Conservation (phyloP, 2,113 vertebrate species). For the Felis catus region F.catus_Fca126_mat1.0 CM031419.1:207360501-207361000, state of each 20-base stretch:
- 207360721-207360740: slow-evolving; percentile 38
- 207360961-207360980: not conserved
- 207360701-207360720: slow-evolving; percentile 59
- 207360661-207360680: slow-evolving; percentile 64
- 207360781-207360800: slow-evolving; percentile 23
- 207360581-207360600: slow-evolving; percentile 68
- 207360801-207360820: not conserved
- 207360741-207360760: slow-evolving; percentile 48
- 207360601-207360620: slow-evolving; percentile 64
- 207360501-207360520: not conserved
- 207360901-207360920: no score
- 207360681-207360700: slow-evolving; percentile 69
- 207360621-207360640: slow-evolving; percentile 62
- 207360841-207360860: not conserved
- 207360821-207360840: not conserved
- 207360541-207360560: slow-evolving; percentile 48
- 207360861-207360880: not conserved
- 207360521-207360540: slow-evolving; percentile 39
- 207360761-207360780: slow-evolving; percentile 50
- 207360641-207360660: slow-evolving; percentile 46
- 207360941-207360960: not conserved
- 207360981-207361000: not conserved
- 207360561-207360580: slow-evolving; percentile 54
- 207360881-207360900: not conserved
- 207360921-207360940: not conserved